phyloP scores from a whole-genome alignment of 2,113 vertebrate species.

The Cebus imitator region DNA sequence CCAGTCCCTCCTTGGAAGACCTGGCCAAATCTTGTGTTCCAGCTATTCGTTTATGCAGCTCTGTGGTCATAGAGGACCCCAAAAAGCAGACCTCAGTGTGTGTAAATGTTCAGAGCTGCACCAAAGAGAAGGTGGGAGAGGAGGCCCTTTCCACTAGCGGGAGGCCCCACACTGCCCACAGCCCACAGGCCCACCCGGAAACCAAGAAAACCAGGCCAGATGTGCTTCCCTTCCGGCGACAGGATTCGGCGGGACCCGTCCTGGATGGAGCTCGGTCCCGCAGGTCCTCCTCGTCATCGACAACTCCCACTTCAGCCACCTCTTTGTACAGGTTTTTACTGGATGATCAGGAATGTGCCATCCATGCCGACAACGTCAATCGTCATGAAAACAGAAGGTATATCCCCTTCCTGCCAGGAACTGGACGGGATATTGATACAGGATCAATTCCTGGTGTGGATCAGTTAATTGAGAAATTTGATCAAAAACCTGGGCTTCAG shows the following conservation, averaged over 20 bases:
- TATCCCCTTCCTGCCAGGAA: slow-evolving; percentile 95
- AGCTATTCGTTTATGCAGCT: slow-evolving; percentile 66
- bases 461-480: slow-evolving; percentile 96
- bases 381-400: slow-evolving; percentile 96
- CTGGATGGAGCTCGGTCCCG: slow-evolving; percentile 87
- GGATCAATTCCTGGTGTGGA: slow-evolving; percentile 93
- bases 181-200: slow-evolving; percentile 83
- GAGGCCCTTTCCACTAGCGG: slow-evolving; percentile 76
- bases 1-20: slow-evolving; percentile 75
- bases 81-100: slow-evolving; percentile 79
- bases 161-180: slow-evolving; percentile 69
- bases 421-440: slow-evolving; percentile 95
- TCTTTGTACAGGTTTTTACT: slow-evolving; percentile 84
- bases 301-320: slow-evolving; percentile 84
- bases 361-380: slow-evolving; percentile 94
- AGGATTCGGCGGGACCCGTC: slow-evolving; percentile 89
- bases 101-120: slow-evolving; percentile 57
- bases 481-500: slow-evolving; percentile 87
- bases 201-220: slow-evolving; percentile 87
- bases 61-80: slow-evolving; percentile 78
- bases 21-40: slow-evolving; percentile 76
- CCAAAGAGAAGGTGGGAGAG: slow-evolving; percentile 70
- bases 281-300: slow-evolving; percentile 88
- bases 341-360: slow-evolving; percentile 91
- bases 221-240: slow-evolving; percentile 91